Evolutionary conservation across 2,888 invertebrate genomes (phyloP), one percentile per base, ranked within the genome.

Genomic region (Digitonthophagus gazella): DNA sequence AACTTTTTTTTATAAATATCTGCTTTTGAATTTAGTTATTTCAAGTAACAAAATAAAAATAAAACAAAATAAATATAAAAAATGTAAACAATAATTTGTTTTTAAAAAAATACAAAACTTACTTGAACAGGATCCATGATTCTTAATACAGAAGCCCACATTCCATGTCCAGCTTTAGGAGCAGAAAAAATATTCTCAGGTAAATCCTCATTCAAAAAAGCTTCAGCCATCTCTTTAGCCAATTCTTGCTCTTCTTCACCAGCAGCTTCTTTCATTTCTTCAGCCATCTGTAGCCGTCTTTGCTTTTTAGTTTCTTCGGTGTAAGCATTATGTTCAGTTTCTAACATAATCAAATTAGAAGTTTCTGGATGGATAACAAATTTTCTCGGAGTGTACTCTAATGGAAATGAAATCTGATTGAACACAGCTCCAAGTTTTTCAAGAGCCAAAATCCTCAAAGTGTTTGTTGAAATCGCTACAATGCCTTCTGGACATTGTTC

Each of bases 401-500:
- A 85, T 0, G 95, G 95, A 77, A 95, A 91, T 2, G 93, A 93
- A 19, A 95, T 91, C 82, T 98, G 98, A 84, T 99, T 99, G 82
- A 99, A 99, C 1, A 99, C 97, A 0, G 97, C 98, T 0, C 99
- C 99, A 1, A 99, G 85, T 82, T 99, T 99, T 82, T 99, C 99
- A 67, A 99, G 85, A 0, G 98, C 98, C 82, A 99, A 88, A 87
- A 99, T 99, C 79, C 98, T 87, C 66, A 99, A 85, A 0, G 98
- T 98, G 80, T 99, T 99, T 0, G 97, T 95, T 0, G 98, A 97
- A 81, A 99, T 99, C 0, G 99, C 99, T 0, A 99, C 99, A 75
- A 99, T 97, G 74, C 77, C 99, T 83, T 99, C 99, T 0, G 97
- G 96, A 85, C 99, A 99, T 83, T 99, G 99, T 83, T 99, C 98